A percentile compares a stretch with the other conserved stretches of the same genome.
phyloP scores from a whole-genome alignment of 2,113 vertebrate genomes.

The Platycercus adscitus region DNA sequence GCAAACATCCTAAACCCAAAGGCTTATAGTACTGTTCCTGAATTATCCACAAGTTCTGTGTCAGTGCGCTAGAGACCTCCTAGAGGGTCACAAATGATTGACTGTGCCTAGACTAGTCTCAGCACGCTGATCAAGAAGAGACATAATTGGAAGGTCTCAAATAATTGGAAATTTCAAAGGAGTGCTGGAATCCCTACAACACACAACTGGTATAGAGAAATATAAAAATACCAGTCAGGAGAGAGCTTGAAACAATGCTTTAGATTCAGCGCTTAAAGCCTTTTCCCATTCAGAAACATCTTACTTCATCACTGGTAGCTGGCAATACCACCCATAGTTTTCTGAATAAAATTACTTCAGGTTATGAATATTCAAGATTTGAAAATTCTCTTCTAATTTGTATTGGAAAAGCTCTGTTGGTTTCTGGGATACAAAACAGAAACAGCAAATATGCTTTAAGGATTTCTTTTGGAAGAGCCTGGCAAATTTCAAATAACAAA shows the following conservation, averaged over 20 bases:
- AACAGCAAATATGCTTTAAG: neutral
- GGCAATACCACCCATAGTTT: neutral
- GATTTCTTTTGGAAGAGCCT: neutral
- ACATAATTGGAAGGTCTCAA: slow-evolving; percentile 28
- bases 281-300: neutral
- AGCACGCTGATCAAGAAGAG: slow-evolving; percentile 41
- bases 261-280: neutral
- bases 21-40: neutral
- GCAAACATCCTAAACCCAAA: slow-evolving; percentile 31
- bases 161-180: slow-evolving; percentile 35
- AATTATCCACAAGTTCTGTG: slow-evolving; percentile 38
- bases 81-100: neutral
- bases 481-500: neutral
- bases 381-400: neutral
- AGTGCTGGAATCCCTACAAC: neutral
- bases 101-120: neutral
- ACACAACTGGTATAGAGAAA: neutral
- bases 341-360: neutral
- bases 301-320: neutral
- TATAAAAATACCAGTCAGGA: neutral
- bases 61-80: neutral
- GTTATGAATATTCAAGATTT: neutral
- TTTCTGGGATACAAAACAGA: neutral
- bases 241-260: neutral
- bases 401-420: neutral